A percentile compares a stretch with the other conserved stretches of the same genome.
Evolutionary conservation across 2,113 vertebrate species (phyloP).

Genomic region (Prionailurus bengalensis): DNA sequence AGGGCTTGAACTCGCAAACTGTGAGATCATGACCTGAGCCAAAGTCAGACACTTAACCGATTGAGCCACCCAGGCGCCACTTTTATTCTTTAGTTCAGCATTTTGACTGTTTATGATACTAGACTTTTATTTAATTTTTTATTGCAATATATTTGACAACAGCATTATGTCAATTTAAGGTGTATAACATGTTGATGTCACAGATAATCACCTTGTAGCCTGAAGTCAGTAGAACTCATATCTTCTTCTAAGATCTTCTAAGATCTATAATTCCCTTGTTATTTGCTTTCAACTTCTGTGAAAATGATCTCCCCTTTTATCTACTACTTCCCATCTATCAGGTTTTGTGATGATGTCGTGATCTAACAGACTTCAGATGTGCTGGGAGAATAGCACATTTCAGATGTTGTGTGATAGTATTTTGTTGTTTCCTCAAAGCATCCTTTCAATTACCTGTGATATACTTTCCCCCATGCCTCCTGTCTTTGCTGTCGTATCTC

Average conservation of each 20-base stretch:
- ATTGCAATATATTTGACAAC: neutral
- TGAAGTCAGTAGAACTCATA: neutral
- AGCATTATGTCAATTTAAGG: neutral
- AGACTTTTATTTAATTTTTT: neutral
- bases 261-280: neutral
- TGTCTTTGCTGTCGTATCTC: neutral
- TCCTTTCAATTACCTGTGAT: neutral
- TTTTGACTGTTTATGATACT: neutral
- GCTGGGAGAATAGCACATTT: neutral
- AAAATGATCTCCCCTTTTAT: neutral
- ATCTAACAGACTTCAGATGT: neutral
- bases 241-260: neutral
- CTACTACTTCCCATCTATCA: neutral
- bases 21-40: too few species aligned
- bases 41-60: too few species aligned
- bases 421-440: neutral
- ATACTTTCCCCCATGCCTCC: accelerated
- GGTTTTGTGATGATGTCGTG: neutral
- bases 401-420: neutral
- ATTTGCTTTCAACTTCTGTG: neutral
- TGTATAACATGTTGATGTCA: neutral
- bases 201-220: neutral
- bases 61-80: too few species aligned
- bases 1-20: too few species aligned
- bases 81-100: neutral